Conservation (phyloP, 53 echinoderm and acorn worm genomes). For the Temnopleurus reevesii region DNA sequence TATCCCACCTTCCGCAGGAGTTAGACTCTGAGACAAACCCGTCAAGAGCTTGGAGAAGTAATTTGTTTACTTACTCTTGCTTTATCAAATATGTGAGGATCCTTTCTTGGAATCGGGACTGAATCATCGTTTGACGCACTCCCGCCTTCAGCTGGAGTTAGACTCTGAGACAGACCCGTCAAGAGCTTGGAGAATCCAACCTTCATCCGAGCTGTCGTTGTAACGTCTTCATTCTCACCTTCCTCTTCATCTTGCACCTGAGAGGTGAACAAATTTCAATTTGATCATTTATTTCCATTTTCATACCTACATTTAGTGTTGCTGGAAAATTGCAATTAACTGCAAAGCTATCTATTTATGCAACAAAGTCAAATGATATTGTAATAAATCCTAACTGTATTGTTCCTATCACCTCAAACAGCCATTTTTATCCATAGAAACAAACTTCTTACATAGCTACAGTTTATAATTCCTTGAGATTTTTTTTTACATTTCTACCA, state of each 20-base stretch:
- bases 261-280: background rate
- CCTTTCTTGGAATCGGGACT: conserved; percentile 45
- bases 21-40: conserved; percentile 81
- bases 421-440: too few relatives aligned
- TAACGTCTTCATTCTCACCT: conserved; percentile 55
- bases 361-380: too few relatives aligned
- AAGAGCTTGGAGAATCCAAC: conserved; percentile 83
- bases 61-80: conserved; percentile 70
- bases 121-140: conserved; percentile 54
- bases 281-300: too few relatives aligned
- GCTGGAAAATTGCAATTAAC: too few relatives aligned
- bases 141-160: conserved; percentile 66
- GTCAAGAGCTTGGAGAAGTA: conserved; percentile 84
- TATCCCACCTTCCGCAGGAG: conserved; percentile 58
- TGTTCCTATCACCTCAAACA: too few relatives aligned
- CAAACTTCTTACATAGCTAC: too few relatives aligned
- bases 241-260: conserved; percentile 14
- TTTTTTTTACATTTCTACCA: too few relatives aligned
- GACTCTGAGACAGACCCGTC: conserved; percentile 81
- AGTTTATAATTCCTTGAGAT: too few relatives aligned
- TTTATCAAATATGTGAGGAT: conserved; percentile 85
- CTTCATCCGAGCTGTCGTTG: conserved; percentile 72
- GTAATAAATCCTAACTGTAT: too few relatives aligned
- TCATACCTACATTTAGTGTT: too few relatives aligned
- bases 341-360: too few relatives aligned